phyloP scores from a whole-genome alignment of 1,140 invertebrate genomes.

The Holotrichia oblita region DNA sequence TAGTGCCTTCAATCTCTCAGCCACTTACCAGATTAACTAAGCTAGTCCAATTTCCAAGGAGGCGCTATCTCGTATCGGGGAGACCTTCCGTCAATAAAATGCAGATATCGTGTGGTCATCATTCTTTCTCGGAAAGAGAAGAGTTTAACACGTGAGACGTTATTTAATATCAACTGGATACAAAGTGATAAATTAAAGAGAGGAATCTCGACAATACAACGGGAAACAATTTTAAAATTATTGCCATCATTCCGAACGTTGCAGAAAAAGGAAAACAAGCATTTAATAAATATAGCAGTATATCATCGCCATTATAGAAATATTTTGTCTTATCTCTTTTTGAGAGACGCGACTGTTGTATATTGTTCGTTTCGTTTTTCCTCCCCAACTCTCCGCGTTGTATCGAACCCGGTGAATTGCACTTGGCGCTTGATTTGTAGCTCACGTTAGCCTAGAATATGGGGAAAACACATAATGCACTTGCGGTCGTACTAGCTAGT shows the following conservation, averaged over 20 bases:
- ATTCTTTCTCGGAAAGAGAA: too few relatives aligned
- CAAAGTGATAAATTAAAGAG: too few relatives aligned
- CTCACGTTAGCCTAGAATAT: background rate
- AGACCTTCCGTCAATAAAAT: too few relatives aligned
- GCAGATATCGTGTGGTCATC: too few relatives aligned
- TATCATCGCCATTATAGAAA: slow-evolving; percentile 29
- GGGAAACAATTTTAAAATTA: background rate
- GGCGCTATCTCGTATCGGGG: too few relatives aligned
- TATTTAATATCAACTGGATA: too few relatives aligned
- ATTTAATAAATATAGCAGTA: slow-evolving; percentile 26
- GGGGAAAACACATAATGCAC: background rate
- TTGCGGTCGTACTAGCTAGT: slow-evolving; percentile 7
- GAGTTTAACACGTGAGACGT: too few relatives aligned
- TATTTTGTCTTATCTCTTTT: slow-evolving; percentile 26
- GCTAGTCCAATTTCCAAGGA: too few relatives aligned
- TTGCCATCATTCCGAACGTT: background rate
- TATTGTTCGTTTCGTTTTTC: background rate
- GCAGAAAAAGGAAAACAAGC: background rate
- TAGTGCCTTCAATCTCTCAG: too few relatives aligned
- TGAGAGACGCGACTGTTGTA: too few relatives aligned
- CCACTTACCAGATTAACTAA: too few relatives aligned
- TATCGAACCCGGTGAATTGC: slow-evolving; percentile 28
- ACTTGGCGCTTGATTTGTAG: slow-evolving; percentile 36
- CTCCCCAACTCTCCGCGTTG: background rate
- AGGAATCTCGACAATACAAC: background rate